Base-by-base conservation (phyloP, 2,888 invertebrate species). In the Cephus sareptanus region DNA sequence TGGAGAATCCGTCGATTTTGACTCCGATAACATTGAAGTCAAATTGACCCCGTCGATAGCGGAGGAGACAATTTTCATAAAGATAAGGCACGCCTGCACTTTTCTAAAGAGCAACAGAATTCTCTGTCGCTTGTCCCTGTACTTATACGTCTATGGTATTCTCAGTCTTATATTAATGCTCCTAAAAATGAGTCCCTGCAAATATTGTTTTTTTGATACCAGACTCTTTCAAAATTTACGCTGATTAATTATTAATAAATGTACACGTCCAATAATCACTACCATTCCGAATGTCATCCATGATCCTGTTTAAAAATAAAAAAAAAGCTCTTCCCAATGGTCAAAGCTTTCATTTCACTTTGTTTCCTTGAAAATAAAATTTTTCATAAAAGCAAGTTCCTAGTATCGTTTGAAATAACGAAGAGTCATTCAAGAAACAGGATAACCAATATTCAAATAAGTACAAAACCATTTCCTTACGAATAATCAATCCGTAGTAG, bases 71-170 rank as follows among this genome's bases (percentile, higher is more conserved):
- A 9, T 23, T 33, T 73, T 23, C 1, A 12, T 74, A 1, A 81
- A 73, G 70, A 33, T 85, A 9, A 80, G 77, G 30, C 75, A 82
- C 6, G 73, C 77, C 23, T 80, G 80, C 33, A 76, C 79, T 11
- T 88, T 89, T 34, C n/a, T 88, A 2, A 84, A 76, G 56, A 82
- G 83, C 4, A 88, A 88, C 74, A 81, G 84, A 78, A 81, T 81
- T 0, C 82, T 89, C 33, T 89, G 86, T 79, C 84, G 82, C 35
- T 80, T 89, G 15, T 87, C 86, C 1, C 80, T 89, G 71, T 89
- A 89, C 76, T 80, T 89, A 71, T 89, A 89, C 77, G 77, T 84
- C 13, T 89, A 87, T 76, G 87, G 87, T 71, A 78, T 88, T 76
- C 78, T 89, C 23, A 87, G 86, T 83, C 76, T 89, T 12, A 77